A percentile compares a stretch with the other conserved stretches of the same genome.
phyloP scores from a whole-genome alignment of 2,113 vertebrate genomes.

The Acrocephalus arundinaceus region DNA sequence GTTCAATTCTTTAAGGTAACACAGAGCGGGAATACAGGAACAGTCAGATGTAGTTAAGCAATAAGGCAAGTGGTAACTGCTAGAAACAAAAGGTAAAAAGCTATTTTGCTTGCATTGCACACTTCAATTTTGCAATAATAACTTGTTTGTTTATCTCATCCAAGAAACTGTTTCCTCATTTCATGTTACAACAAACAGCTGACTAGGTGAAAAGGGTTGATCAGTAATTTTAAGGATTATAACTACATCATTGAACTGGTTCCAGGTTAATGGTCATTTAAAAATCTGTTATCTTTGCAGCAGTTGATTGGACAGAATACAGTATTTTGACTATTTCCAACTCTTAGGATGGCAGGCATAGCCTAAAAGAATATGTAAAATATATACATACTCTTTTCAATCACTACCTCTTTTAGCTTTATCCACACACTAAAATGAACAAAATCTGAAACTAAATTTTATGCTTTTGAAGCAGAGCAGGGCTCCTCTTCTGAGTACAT shows the following conservation, averaged over 20 bases:
- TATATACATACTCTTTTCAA: neutral
- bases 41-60: neutral
- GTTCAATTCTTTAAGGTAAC: neutral
- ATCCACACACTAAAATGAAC: neutral
- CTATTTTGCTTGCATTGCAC: neutral
- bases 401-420: neutral
- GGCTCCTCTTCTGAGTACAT: neutral
- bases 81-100: neutral
- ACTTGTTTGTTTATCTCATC: neutral
- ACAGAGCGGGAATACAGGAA: neutral
- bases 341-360: neutral
- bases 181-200: neutral
- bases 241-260: neutral
- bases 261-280: neutral
- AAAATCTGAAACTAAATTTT: neutral
- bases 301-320: neutral
- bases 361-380: neutral
- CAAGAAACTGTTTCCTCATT: neutral
- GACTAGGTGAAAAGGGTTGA: neutral
- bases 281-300: neutral
- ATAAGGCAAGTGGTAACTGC: neutral
- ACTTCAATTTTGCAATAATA: neutral
- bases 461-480: neutral
- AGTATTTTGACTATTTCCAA: neutral
- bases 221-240: conserved; percentile 14